Conservation (phyloP, 2,797 vertebrate species). For the Cuculus canorus region DNA sequence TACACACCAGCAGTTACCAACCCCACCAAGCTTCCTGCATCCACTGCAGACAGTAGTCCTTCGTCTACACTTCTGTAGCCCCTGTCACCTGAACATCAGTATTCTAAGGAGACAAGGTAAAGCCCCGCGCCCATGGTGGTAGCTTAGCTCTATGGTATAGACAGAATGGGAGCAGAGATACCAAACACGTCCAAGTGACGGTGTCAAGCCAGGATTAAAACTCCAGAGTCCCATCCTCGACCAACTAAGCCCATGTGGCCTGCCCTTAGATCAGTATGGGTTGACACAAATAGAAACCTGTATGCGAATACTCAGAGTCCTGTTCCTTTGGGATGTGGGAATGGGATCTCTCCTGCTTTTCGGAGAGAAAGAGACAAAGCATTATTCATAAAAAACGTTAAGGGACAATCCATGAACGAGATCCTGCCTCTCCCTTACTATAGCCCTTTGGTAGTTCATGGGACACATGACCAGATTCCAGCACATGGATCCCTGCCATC, state of each 20-base stretch:
- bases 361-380: constrained; percentile 71
- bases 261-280: constrained; percentile 57
- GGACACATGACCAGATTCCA: not conserved
- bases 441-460: not conserved
- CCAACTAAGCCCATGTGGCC: constrained; percentile 56
- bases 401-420: constrained; percentile 33
- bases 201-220: constrained; percentile 65
- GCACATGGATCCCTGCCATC: not conserved
- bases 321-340: constrained; percentile 69
- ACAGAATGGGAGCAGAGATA: constrained; percentile 69
- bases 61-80: constrained; percentile 34
- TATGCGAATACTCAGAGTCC: constrained; percentile 74
- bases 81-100: constrained; percentile 53
- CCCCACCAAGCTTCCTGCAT: constrained; percentile 63
- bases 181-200: constrained; percentile 56
- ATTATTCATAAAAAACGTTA: constrained; percentile 37
- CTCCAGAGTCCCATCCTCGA: constrained; percentile 65
- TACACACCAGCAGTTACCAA: constrained; percentile 76
- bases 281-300: constrained; percentile 70
- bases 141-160: constrained; percentile 54
- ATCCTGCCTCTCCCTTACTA: constrained; percentile 19
- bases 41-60: constrained; percentile 34
- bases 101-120: constrained; percentile 54
- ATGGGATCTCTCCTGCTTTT: constrained; percentile 73
- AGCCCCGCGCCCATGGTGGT: constrained; percentile 61